These are phyloP conservation scores for Rhynchophorus ferrugineus DNA, from an alignment of 1,140 invertebrate species.

Conservation along the genomic window DNA sequence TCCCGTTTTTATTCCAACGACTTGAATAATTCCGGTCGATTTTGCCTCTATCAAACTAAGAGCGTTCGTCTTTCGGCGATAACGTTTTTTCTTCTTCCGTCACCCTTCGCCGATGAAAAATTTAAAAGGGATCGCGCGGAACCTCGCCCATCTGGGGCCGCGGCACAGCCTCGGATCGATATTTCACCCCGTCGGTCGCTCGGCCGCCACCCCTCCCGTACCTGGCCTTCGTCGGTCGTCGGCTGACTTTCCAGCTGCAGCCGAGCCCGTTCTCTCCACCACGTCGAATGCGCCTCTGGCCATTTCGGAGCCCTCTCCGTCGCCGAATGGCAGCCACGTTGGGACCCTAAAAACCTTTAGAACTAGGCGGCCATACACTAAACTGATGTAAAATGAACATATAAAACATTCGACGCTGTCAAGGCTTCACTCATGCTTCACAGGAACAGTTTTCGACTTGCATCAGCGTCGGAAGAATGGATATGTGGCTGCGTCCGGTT, in stretches of 20 bases:
- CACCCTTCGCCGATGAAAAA: too few species aligned
- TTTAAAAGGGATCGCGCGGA: too few species aligned
- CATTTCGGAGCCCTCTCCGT: conserved; percentile 12
- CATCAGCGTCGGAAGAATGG: too few species aligned
- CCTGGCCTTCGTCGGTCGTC: conserved; percentile 4
- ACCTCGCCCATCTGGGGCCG: too few species aligned
- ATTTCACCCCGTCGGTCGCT: neutral
- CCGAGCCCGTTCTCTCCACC: conserved; percentile 5
- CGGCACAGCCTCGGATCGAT: neutral
- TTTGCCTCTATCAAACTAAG: too few species aligned
- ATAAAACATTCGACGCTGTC: conserved; percentile 34
- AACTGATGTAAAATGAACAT: conserved; percentile 37
- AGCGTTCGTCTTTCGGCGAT: too few species aligned
- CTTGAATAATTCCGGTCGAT: too few species aligned
- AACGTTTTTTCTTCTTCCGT: too few species aligned
- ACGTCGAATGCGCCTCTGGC: conserved; percentile 18
- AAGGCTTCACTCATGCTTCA: neutral
- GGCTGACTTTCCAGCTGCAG: conserved; percentile 13
- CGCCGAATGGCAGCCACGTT: conserved; percentile 21
- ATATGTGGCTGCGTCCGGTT: too few species aligned
- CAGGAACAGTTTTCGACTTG: neutral
- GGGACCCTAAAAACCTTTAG: conserved; percentile 22
- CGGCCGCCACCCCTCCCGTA: conserved; percentile 2
- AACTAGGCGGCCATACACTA: conserved; percentile 19
- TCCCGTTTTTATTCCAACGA: neutral